Percentiles rank a stretch among this genome's conserved stretches.
Conservation (phyloP, 1,140 invertebrate species). For the Aleiodes sp. region DNA sequence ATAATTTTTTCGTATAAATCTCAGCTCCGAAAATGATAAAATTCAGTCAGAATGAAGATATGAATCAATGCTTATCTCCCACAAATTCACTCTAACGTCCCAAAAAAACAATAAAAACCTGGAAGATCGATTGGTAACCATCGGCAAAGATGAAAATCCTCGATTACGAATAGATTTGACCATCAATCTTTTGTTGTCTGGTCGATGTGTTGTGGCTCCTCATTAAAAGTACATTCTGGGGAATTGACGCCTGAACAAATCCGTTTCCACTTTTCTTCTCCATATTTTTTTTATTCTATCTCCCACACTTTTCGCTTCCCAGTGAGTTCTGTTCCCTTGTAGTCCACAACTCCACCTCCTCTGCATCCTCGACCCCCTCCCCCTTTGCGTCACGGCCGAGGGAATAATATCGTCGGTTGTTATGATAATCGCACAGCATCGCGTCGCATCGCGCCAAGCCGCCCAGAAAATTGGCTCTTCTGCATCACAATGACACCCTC, state of each 20-base stretch:
- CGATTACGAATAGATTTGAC: constrained; percentile 52
- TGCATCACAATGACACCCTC: constrained; percentile 65
- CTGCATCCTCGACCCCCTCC: constrained; percentile 20
- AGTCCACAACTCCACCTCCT: neutral
- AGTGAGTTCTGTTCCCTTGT: no score
- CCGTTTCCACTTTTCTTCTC: constrained; percentile 52
- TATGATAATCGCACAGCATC: constrained; percentile 66
- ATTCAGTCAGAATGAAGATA: no score
- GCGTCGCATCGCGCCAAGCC: constrained; percentile 65
- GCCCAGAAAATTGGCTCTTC: constrained; percentile 68
- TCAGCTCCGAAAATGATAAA: no score
- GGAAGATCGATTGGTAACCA: constrained; percentile 43
- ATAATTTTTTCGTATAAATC: no score
- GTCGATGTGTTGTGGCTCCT: constrained; percentile 47
- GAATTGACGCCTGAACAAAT: constrained; percentile 50
- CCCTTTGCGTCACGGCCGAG: constrained; percentile 45
- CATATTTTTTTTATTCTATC: neutral
- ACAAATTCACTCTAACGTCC: constrained; percentile 2
- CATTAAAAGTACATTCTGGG: constrained; percentile 64
- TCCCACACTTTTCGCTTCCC: constrained; percentile 25
- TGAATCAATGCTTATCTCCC: neutral
- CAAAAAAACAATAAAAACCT: constrained; percentile 24
- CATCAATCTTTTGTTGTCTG: constrained; percentile 62
- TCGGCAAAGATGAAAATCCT: constrained; percentile 45
- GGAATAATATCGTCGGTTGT: constrained; percentile 67